Conservation (phyloP, 92 coral and sea anemone genomes). For the Bergia puertoricense region DNA sequence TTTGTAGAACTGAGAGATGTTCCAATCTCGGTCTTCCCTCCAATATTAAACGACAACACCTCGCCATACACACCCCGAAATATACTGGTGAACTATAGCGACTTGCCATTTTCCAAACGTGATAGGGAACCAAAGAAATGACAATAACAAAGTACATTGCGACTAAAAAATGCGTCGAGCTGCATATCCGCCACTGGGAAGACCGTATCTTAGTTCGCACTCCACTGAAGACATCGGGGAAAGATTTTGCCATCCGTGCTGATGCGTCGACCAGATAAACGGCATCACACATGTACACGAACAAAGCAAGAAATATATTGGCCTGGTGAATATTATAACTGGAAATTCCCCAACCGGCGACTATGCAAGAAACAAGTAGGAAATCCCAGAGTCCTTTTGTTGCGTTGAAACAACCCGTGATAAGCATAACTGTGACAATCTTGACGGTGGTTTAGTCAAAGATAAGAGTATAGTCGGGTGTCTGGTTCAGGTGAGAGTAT, state of each 20-base stretch:
- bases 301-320: constrained; percentile 40
- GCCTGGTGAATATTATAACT: constrained; percentile 20
- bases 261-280: constrained; percentile 39
- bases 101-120: constrained; percentile 27
- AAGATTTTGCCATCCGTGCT: constrained; percentile 40
- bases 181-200: constrained; percentile 12
- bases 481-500: background rate
- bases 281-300: constrained; percentile 58
- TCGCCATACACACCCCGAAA: constrained; percentile 8
- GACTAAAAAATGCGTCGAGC: background rate
- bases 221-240: constrained; percentile 2
- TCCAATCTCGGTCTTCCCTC: constrained; percentile 34
- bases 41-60: constrained; percentile 15
- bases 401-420: background rate
- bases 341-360: constrained; percentile 41
- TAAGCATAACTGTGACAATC: background rate
- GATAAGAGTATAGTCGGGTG: no score
- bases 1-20: background rate
- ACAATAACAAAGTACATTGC: background rate
- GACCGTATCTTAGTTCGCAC: background rate
- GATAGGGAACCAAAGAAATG: constrained; percentile 16
- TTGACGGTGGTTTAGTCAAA: no score
- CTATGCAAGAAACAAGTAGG: constrained; percentile 5
- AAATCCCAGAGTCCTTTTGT: constrained; percentile 45
- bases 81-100: constrained; percentile 13